Evolutionary conservation across 53 echinoderm and acorn worm species (phyloP), one percentile per base, ranked within the genome.

Genomic region (Patiria pectinifera): DNA sequence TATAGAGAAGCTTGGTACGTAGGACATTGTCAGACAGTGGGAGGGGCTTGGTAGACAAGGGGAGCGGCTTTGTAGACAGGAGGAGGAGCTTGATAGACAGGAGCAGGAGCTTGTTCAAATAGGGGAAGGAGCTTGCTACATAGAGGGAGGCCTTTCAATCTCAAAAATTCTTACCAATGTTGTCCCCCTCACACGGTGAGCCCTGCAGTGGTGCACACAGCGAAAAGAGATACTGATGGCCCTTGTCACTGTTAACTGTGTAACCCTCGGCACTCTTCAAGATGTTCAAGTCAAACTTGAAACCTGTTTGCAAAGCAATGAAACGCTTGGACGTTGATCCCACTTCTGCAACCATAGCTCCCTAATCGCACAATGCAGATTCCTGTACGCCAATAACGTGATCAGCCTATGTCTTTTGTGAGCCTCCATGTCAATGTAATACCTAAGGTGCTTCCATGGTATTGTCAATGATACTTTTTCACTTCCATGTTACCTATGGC

Each of bases 271-370:
- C n/a, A n/a, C 85, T 94, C 76, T 85, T 81, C 66, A 98, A 78
- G 0, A 91, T 84, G 82, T 76, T 95, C 69, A 98, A 63, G 85
- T 98, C 98, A 95, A 97, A 97, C 69, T 84, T 77, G 59, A 92
- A 97, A 11, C 97, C 97, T 97, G 89, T 47, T 23, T 62, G 62
- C 70, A 48, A 59, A 86, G 79, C 5, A 84, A 19, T 15, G 45
- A 16, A 46, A 16, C 5, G 16, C 74, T 3, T 9, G 10, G 23
- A 74, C 21, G 21, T 74, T 24, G 4, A 74, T 74, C 74, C 74
- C 74, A 74, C 74, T 74, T 16, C 74, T 74, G 74, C 74, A 16
- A 74, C 74, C 74, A 23, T 74, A 18, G 10, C 10, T 21, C 16
- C 10, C 15, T 21, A 3, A 21, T 21, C 21, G 16, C 69, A 69